Evolutionary conservation across 35 echinoderm and acorn worm genomes (phyloP).

Genomic region (Apostichopus californicus): DNA sequence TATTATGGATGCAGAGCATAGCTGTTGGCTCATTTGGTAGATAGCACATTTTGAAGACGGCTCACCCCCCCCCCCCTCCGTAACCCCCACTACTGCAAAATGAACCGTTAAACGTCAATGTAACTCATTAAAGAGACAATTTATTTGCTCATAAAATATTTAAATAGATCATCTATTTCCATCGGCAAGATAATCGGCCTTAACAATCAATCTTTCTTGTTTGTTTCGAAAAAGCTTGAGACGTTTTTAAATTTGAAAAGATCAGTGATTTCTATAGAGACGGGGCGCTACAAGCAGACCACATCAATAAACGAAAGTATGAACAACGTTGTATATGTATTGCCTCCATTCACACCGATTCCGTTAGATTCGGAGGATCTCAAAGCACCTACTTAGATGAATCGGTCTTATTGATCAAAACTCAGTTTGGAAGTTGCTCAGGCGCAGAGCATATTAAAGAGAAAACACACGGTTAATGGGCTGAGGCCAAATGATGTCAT

Average conservation of each 20-base stretch:
- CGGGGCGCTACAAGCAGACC: background rate
- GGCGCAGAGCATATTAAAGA: background rate
- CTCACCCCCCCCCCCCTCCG: too few relatives aligned
- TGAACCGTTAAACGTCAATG: too few relatives aligned
- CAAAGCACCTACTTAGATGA: background rate
- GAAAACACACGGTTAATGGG: slow-evolving; percentile 20
- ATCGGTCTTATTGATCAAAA: background rate
- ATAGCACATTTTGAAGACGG: too few relatives aligned
- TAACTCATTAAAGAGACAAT: background rate
- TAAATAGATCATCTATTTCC: background rate
- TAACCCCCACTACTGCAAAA: too few relatives aligned
- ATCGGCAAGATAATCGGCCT: too few relatives aligned
- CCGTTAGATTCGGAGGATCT: background rate
- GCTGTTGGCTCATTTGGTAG: too few relatives aligned
- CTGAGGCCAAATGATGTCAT: slow-evolving; percentile 21
- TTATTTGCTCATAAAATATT: slow-evolving; percentile 28
- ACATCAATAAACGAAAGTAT: background rate
- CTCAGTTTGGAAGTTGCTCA: background rate
- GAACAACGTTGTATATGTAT: background rate
- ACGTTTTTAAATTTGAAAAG: too few relatives aligned
- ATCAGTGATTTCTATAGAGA: too few relatives aligned
- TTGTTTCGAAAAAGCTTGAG: background rate
- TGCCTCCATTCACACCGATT: background rate
- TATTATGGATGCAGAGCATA: too few relatives aligned
- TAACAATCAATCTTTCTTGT: too few relatives aligned